Base-by-base conservation (phyloP, 37 sponge, comb jelly and placozoan species). In the Crambe crambe region DNA sequence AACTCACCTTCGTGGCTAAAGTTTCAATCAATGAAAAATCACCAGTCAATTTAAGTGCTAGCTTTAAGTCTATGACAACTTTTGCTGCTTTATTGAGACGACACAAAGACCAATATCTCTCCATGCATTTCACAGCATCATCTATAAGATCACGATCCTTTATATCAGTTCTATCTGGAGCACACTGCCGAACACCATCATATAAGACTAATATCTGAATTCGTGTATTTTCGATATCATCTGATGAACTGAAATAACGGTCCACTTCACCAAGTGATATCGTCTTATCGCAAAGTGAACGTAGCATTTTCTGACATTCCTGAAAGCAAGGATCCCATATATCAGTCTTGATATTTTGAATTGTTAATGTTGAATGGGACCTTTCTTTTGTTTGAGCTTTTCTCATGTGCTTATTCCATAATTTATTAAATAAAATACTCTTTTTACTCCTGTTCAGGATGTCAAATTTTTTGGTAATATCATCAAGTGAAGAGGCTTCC, bases 1-100 rank as follows among this genome's bases (percentile, higher is more conserved):
- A 47, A 47, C 51, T 15, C 23, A 73, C 76, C 51, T 76, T 30
- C 0, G 25, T 64, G 37, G 75, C 80, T 27, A 86, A 23, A 10
- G 51, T 73, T 74, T 87, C 87, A 38, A 80, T 38, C 4, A 68
- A 3, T 44, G 32, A 40, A 71, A 87, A 87, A 35, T 81, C 47
- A 3, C 87, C 87, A 2, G 57, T 39, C 9, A 85, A 70, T 2
- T 59, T 59, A 6, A 85, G 78, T 17, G 25, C 32, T 1, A 34
- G 62, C 42, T 43, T 85, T 6, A 85, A 59, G 36, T 70, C 17
- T 0, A 85, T 60, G 22, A 85, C 31, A 6, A 40, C 22, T 31
- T 62, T 34, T 26, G 85, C 85, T 56, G 72, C 70, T n/a, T 85
- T 27, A 21, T 25, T 43, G 35, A 68, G 59, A 1, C 20, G 39